These are phyloP conservation scores for Tiphia femorata DNA, from an alignment of 2,888 invertebrate species.

Conservation along the genomic window DNA sequence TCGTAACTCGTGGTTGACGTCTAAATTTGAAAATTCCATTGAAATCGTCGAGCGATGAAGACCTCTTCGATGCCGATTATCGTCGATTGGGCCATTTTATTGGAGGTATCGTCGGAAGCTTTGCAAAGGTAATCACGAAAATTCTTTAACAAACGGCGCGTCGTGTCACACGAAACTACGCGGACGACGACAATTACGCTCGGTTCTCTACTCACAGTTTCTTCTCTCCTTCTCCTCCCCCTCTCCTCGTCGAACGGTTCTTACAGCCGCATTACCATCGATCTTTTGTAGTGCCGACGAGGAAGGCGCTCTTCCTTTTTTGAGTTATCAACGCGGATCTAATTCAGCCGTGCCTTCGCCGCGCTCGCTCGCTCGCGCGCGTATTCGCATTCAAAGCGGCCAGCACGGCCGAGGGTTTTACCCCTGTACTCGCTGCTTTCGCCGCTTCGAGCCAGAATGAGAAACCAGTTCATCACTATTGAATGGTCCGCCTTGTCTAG, in stretches of 20 bases:
- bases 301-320: neutral
- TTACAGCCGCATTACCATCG: neutral
- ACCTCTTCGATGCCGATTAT: no score
- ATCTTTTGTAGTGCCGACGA: neutral
- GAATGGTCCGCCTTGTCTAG: conserved; percentile 61
- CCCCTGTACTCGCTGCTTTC: neutral
- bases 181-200: no score
- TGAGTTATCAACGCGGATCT: neutral
- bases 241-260: neutral
- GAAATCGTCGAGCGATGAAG: no score
- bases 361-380: conserved; percentile 1
- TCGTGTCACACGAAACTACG: no score
- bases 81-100: no score
- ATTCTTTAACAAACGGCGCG: no score
- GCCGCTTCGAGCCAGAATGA: conserved; percentile 13
- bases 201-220: no score
- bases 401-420: neutral
- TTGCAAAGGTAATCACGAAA: no score
- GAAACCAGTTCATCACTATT: conserved; percentile 57
- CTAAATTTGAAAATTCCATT: no score
- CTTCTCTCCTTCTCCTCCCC: no score
- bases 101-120: no score
- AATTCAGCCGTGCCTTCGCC: neutral
- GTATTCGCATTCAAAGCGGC: conserved; percentile 3
- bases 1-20: no score